These are phyloP conservation scores for Drosophila subquinaria DNA, from an alignment of 2,888 invertebrate genomes.

Conservation along the genomic window DNA sequence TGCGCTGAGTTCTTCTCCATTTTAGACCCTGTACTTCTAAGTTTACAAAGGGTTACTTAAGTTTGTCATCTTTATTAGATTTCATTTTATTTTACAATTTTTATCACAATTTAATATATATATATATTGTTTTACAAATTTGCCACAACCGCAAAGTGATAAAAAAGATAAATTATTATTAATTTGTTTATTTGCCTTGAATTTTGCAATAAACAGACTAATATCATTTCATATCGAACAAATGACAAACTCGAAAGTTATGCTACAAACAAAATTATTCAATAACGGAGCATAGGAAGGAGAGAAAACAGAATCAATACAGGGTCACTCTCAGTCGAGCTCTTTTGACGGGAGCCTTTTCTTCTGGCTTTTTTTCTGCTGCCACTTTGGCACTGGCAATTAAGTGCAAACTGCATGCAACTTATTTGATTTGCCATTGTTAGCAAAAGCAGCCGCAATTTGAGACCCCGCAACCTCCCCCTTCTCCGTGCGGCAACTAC, in stretches of 20 bases:
- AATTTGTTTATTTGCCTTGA: too few relatives aligned
- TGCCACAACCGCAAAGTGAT: too few relatives aligned
- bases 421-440: constrained; percentile 73
- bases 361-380: constrained; percentile 45
- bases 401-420: constrained; percentile 71
- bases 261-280: not conserved
- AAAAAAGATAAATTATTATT: too few relatives aligned
- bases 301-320: not conserved
- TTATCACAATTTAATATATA: too few relatives aligned
- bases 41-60: not conserved
- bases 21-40: not conserved
- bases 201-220: too few relatives aligned
- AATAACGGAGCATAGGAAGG: not conserved
- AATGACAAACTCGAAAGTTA: not conserved
- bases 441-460: constrained; percentile 65
- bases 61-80: not conserved
- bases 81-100: too few relatives aligned
- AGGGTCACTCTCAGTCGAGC: not conserved
- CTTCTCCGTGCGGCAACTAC: not conserved
- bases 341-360: not conserved
- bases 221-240: not conserved
- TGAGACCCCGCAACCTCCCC: constrained; percentile 1
- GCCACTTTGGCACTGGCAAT: constrained; percentile 79
- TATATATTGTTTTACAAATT: too few relatives aligned
- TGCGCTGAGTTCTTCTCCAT: constrained; percentile 6